Evolutionary conservation across 1,140 invertebrate genomes (phyloP), one percentile per base, ranked within the genome.

Genomic region (Zaprionus kolodkinae): DNA sequence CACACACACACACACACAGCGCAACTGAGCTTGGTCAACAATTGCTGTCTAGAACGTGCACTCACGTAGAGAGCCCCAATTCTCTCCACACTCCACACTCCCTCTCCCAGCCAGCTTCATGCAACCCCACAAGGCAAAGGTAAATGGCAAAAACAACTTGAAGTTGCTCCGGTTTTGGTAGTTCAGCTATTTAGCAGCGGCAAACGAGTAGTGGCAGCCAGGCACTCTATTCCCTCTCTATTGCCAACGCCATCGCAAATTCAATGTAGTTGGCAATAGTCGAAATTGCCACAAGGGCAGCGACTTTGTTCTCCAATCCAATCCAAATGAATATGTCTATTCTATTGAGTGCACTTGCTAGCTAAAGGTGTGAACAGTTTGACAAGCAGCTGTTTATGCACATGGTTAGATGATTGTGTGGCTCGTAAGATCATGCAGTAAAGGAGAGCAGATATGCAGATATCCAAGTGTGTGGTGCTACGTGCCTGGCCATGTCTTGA

Each of bases 11-110:
- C 59, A 57, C 33, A 38, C 33, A 30, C n/a, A 27, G 27, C 35
- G 30, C 56, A 54, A 65, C 57, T 36, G 60, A 67, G 68, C 76
- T 83, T 72, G 81, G 81, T 83, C 81, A 83, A 83, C 81, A 83
- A 83, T 83, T 83, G 72, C 56, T 59, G 57, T 65, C 61, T 76
- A 38, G 67, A 70, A 75, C 73, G 69, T 71, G 75, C 76, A 78
- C 80, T 78, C 79, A 82, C 79, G 80, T 79, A 81, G 56, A 64
- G 36, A 43, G 12, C 35, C 40, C 40, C 57, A 25, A 60, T 33
- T 48, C 40, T 38, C 60, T 15, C 33, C 68, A n/a, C n/a, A n/a
- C n/a, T n/a, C n/a, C n/a, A n/a, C 56, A 62, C 45, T 21, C 12
- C 48, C 48, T 27, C 35, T 12, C n/a, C 15, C 35, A 21, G 21